Evolutionary conservation across 2,888 invertebrate species (phyloP).

Genomic region (Gnatocerus cornutus): DNA sequence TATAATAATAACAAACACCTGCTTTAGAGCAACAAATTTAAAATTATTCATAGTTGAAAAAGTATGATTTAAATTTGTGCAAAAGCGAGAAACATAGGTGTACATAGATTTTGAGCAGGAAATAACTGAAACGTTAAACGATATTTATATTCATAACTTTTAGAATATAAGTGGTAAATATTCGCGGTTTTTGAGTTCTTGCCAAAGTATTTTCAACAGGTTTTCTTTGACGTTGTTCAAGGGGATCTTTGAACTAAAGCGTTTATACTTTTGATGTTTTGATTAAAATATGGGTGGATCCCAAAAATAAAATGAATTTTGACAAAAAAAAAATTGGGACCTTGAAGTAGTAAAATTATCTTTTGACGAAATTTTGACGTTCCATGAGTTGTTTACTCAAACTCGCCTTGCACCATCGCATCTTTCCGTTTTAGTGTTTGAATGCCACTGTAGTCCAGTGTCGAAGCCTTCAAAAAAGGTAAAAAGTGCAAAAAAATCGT

Average conservation of each 20-base stretch:
- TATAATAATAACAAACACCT: constrained; percentile 5
- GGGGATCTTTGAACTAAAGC: constrained; percentile 57
- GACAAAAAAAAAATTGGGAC: too few relatives aligned
- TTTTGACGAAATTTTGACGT: neutral
- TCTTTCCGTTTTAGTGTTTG: too few relatives aligned
- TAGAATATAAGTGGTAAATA: constrained; percentile 28
- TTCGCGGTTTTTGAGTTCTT: constrained; percentile 48
- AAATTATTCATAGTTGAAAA: too few relatives aligned
- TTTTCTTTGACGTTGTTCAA: constrained; percentile 57
- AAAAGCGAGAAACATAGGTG: neutral
- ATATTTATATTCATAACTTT: constrained; percentile 21
- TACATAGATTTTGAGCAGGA: constrained; percentile 21
- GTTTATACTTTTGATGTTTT: too few relatives aligned
- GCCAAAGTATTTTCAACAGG: constrained; percentile 60
- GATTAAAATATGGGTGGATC: too few relatives aligned
- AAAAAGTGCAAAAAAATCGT: too few relatives aligned
- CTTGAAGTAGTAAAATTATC: too few relatives aligned
- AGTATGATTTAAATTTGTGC: neutral
- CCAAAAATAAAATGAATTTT: too few relatives aligned
- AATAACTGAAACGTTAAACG: constrained; percentile 19
- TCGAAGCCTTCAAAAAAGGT: too few relatives aligned
- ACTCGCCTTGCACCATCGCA: neutral
- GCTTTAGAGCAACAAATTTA: neutral
- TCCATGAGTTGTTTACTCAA: constrained; percentile 9
- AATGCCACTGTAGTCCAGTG: too few relatives aligned